Percentiles rank a stretch among this genome's conserved stretches.
These are phyloP conservation scores for Orius laevigatus DNA, from an alignment of 1,140 invertebrate species.

Conservation along the genomic window DNA sequence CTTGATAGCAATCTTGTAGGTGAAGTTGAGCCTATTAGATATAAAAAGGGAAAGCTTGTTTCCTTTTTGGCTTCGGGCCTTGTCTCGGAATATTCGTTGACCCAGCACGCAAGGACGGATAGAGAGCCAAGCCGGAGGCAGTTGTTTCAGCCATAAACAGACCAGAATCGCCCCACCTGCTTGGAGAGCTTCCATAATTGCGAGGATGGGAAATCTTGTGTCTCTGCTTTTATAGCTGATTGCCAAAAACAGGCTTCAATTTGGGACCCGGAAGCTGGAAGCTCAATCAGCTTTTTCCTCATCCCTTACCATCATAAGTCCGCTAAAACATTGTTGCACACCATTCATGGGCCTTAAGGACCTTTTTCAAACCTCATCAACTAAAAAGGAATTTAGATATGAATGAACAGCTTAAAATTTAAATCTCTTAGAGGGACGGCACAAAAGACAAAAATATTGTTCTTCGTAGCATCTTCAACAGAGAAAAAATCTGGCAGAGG, in stretches of 20 bases:
- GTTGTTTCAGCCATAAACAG: slow-evolving; percentile 1
- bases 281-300: slow-evolving; percentile 91
- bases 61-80: slow-evolving; percentile 21
- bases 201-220: slow-evolving; percentile 60
- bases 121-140: no score
- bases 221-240: slow-evolving; percentile 60
- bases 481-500: slow-evolving; percentile 86
- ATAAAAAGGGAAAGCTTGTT: slow-evolving; percentile 4
- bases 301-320: slow-evolving; percentile 75
- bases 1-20: slow-evolving; percentile 48
- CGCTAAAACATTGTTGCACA: slow-evolving; percentile 61
- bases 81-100: slow-evolving; percentile 32
- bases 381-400: slow-evolving; percentile 24
- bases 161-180: neutral
- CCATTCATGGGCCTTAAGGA: slow-evolving; percentile 95
- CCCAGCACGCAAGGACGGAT: no score
- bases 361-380: slow-evolving; percentile 53
- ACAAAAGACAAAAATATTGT: slow-evolving; percentile 81
- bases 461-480: slow-evolving; percentile 69
- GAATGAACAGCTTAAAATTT: neutral
- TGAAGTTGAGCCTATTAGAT: slow-evolving; percentile 30
- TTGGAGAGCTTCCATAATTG: slow-evolving; percentile 39
- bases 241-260: slow-evolving; percentile 52
- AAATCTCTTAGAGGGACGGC: slow-evolving; percentile 64
- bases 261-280: slow-evolving; percentile 81